Percentiles rank a stretch among this genome's conserved stretches.
These are phyloP conservation scores for Drosophila suboccidentalis DNA, from an alignment of 2,888 invertebrate genomes.

Conservation along the genomic window DNA sequence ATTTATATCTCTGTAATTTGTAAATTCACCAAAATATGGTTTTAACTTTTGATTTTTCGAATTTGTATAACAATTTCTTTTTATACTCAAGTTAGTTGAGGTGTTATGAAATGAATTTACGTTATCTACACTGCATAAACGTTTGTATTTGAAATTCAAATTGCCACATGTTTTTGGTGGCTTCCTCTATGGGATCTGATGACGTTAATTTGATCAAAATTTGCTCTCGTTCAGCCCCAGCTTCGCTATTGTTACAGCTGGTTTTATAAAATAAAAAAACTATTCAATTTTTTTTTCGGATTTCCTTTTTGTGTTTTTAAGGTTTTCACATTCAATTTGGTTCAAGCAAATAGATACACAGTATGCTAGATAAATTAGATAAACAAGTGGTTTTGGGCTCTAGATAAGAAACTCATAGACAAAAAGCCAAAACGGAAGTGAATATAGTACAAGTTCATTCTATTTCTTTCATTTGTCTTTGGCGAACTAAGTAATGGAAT, in stretches of 20 bases:
- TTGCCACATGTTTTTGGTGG: conserved; percentile 41
- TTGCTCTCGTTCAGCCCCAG: no score
- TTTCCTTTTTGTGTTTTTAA: conserved; percentile 19
- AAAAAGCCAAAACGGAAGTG: conserved; percentile 54
- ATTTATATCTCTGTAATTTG: no score
- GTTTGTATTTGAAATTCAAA: not conserved
- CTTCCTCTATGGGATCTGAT: conserved; percentile 23
- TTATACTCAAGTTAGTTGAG: no score
- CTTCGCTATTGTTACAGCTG: conserved; percentile 70
- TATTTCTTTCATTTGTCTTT: conserved; percentile 8
- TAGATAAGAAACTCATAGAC: conserved; percentile 48
- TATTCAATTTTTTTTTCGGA: conserved; percentile 26
- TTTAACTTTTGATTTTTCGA: no score
- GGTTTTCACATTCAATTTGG: conserved; percentile 60
- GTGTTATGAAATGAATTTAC: not conserved
- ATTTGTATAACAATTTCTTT: no score
- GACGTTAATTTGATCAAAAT: conserved; percentile 52
- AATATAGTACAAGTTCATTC: conserved; percentile 21
- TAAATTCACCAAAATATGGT: no score
- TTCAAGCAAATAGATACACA: conserved; percentile 53
- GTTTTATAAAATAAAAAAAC: conserved; percentile 27
- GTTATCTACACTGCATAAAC: conserved; percentile 10
- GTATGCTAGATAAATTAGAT: conserved; percentile 66
- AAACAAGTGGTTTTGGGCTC: conserved; percentile 55
- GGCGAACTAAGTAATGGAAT: conserved; percentile 39